Evolutionary conservation across 1,140 invertebrate genomes (phyloP), one percentile per base, ranked within the genome.

Genomic region (Drosophila carrolli): DNA sequence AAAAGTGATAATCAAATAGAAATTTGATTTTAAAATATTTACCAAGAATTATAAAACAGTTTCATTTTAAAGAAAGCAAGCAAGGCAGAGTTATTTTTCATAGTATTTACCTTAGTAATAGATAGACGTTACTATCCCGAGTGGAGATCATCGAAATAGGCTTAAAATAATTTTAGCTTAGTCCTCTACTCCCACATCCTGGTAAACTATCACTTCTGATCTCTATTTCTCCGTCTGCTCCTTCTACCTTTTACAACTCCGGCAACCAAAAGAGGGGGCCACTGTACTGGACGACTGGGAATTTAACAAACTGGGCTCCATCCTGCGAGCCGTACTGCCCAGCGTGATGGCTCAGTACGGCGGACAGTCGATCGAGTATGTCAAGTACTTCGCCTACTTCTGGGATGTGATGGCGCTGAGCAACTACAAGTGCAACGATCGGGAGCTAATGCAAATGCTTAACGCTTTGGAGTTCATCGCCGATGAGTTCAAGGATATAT

Each of bases 401-500:
- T 86, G 82, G 82, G 82, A 86, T 41, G 71, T 86, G 29, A 84
- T 86, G 82, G 82, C 82, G 13, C 56, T 86, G 37, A 86, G 82
- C 54, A 83, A 74, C 37, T 86, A 86, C 48, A 84, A 83, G 47
- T 86, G 82, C 57, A 81, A 78, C 35, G 82, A 86, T 56, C 72
- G 81, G 35, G 82, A 86, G 73, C 60, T 86, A 37, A 86, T 86
- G 81, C 82, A 86, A 68, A 86, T 86, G 82, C 62, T 86, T 41
- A 79, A 86, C 38, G 82, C 82, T n/a, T 78, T 86, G 60, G 82
- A 86, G 66, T 86, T 78, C 47, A 86, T 86, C 14, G 73, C 82
- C 37, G 82, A 86, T 55, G 82, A 86, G 55, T 86, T 72, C 53
- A 86, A 86, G 70, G 82, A 86, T 55, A 84, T 86, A 51, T 86